Evolutionary conservation across 2,113 vertebrate genomes (phyloP).

Genomic region (Bubalus kerabau): DNA sequence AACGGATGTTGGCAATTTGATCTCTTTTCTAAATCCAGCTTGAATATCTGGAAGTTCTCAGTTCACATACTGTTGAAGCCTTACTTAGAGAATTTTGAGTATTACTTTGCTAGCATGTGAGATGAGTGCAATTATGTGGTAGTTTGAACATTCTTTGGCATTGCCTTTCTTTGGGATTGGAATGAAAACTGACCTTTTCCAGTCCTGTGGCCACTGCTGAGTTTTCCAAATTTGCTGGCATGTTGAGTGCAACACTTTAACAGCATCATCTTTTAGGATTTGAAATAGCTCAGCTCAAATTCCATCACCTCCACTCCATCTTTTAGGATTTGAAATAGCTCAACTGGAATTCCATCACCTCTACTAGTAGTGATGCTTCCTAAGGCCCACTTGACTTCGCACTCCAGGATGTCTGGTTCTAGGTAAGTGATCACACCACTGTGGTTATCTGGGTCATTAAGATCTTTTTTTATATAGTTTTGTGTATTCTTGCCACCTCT

Average conservation of each 20-base stretch:
- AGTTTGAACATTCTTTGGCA: neutral
- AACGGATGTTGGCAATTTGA: neutral
- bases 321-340: neutral
- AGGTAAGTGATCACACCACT: neutral
- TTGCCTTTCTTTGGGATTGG: neutral
- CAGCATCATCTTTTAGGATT: neutral
- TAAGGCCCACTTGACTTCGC: neutral
- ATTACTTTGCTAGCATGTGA: neutral
- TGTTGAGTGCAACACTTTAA: neutral
- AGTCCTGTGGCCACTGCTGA: neutral
- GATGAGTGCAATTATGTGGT: neutral
- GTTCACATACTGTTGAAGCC: neutral
- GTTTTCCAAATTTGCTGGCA: neutral
- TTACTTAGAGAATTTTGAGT: neutral
- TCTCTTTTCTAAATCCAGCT: neutral
- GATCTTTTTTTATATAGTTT: neutral
- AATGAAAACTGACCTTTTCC: neutral
- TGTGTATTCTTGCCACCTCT: neutral
- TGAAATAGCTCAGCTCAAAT: neutral
- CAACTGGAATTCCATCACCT: neutral
- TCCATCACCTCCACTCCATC: neutral
- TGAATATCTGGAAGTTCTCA: neutral
- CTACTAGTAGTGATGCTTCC: neutral
- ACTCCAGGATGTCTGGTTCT: neutral
- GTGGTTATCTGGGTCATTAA: neutral